Evolutionary conservation across 2,797 vertebrate species (phyloP).

Genomic region (Furcifer pardalis): DNA sequence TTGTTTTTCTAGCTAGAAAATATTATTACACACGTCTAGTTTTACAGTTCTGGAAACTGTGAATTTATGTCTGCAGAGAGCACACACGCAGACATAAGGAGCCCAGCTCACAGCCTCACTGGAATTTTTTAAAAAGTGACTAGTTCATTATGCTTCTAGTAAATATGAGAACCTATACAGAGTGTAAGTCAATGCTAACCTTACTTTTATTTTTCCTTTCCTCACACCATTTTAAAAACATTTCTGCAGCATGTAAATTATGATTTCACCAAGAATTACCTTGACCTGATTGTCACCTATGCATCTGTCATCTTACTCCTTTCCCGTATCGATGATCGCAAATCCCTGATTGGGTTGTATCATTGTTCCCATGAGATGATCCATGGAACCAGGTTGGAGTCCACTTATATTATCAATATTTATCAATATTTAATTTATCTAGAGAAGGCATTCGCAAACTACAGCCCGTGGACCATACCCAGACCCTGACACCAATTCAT

Average conservation of each 20-base stretch:
- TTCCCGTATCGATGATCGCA: constrained; percentile 90
- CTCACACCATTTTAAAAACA: background rate
- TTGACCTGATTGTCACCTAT: constrained; percentile 92
- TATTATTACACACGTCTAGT: too few relatives aligned
- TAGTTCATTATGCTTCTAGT: too few relatives aligned
- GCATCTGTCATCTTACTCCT: constrained; percentile 87
- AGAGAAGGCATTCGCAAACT: background rate
- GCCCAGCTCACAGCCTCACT: too few relatives aligned
- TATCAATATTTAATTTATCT: background rate
- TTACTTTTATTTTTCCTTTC: background rate
- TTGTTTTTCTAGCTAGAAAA: too few relatives aligned
- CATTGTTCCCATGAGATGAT: constrained; percentile 92
- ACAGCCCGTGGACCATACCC: too few relatives aligned
- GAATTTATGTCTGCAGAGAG: too few relatives aligned
- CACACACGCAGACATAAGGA: too few relatives aligned
- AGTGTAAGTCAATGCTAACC: background rate
- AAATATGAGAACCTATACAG: too few relatives aligned
- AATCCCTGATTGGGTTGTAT: constrained; percentile 86
- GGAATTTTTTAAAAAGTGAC: too few relatives aligned
- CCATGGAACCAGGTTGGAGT: constrained; percentile 84
- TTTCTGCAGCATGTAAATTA: constrained; percentile 85
- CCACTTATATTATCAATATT: too few relatives aligned
- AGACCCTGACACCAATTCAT: too few relatives aligned
- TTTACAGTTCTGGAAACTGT: too few relatives aligned
- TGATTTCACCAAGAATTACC: constrained; percentile 90